Conservation (phyloP, 1,140 invertebrate genomes). For the Heliconius congener region DNA sequence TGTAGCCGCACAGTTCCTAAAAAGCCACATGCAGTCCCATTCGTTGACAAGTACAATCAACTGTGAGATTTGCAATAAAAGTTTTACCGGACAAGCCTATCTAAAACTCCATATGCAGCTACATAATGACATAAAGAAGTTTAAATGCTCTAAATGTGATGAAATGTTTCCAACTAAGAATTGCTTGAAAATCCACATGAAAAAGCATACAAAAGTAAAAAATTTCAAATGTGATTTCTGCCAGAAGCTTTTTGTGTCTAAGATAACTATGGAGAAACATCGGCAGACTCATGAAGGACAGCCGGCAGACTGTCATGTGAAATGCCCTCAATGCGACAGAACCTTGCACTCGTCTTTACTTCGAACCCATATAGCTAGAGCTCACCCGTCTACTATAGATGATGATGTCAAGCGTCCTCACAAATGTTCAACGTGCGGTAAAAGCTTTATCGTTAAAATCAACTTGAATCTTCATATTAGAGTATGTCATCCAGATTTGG, state of each 20-base stretch:
- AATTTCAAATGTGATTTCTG: slow-evolving; percentile 79
- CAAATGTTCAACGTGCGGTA: slow-evolving; percentile 73
- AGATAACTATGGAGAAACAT: slow-evolving; percentile 79
- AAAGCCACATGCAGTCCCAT: slow-evolving; percentile 76
- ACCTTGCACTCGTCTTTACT: slow-evolving; percentile 71
- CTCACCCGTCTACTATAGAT: slow-evolving; percentile 61
- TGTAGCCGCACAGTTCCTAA: slow-evolving; percentile 71
- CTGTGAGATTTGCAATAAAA: slow-evolving; percentile 84
- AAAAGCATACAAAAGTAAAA: slow-evolving; percentile 77
- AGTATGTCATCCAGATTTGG: slow-evolving; percentile 72
- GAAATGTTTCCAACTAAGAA: slow-evolving; percentile 86
- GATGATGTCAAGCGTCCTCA: slow-evolving; percentile 73
- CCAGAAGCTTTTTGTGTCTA: slow-evolving; percentile 79
- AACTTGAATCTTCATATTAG: slow-evolving; percentile 74
- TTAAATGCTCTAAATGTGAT: slow-evolving; percentile 85
- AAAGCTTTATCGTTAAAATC: slow-evolving; percentile 76
- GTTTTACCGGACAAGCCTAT: slow-evolving; percentile 84
- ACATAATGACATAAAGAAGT: slow-evolving; percentile 85
- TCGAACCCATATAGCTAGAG: slow-evolving; percentile 64
- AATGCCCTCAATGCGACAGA: slow-evolving; percentile 72
- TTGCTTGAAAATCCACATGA: slow-evolving; percentile 83
- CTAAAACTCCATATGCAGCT: slow-evolving; percentile 83
- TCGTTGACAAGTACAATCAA: slow-evolving; percentile 70
- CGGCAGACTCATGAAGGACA: slow-evolving; percentile 72
- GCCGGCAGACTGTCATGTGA: slow-evolving; percentile 69